phyloP scores from a whole-genome alignment of 2,888 invertebrate genomes.

The Pimpla rufipes region DNA sequence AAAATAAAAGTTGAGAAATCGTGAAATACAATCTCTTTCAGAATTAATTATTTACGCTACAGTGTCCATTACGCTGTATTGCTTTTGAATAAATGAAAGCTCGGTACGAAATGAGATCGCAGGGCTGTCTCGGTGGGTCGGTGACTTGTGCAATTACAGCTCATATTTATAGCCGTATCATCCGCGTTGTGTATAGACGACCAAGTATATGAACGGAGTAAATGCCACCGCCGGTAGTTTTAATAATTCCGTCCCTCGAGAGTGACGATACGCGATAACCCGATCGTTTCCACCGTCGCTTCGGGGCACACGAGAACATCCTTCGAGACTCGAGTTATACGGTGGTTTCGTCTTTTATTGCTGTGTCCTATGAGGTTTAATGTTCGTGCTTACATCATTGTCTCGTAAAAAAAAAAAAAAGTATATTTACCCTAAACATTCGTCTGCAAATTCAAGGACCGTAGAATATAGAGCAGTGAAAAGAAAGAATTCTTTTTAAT shows the following conservation, averaged over 20 bases:
- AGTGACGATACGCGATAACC: slow-evolving; percentile 6
- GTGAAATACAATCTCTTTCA: slow-evolving; percentile 6
- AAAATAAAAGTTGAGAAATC: not conserved
- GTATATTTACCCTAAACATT: not conserved
- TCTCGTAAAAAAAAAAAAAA: not conserved
- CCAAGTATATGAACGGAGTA: not conserved
- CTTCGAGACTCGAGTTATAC: not conserved
- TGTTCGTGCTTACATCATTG: not conserved
- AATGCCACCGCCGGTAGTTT: not conserved
- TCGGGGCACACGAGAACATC: not conserved
- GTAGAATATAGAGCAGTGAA: too few species aligned
- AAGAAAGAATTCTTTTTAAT: not conserved
- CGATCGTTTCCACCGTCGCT: not conserved
- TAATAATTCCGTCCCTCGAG: slow-evolving; percentile 26
- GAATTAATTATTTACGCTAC: not conserved
- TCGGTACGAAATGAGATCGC: not conserved
- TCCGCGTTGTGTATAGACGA: not conserved
- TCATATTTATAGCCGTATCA: not conserved
- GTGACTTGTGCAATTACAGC: not conserved
- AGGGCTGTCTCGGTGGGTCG: not conserved
- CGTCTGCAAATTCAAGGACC: not conserved
- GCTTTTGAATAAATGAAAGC: not conserved
- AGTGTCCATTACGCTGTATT: not conserved
- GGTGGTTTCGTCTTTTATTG: not conserved
- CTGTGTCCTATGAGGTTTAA: not conserved